Evolutionary conservation across 1,140 invertebrate genomes (phyloP).

Genomic region (Frieseomelitta varia): DNA sequence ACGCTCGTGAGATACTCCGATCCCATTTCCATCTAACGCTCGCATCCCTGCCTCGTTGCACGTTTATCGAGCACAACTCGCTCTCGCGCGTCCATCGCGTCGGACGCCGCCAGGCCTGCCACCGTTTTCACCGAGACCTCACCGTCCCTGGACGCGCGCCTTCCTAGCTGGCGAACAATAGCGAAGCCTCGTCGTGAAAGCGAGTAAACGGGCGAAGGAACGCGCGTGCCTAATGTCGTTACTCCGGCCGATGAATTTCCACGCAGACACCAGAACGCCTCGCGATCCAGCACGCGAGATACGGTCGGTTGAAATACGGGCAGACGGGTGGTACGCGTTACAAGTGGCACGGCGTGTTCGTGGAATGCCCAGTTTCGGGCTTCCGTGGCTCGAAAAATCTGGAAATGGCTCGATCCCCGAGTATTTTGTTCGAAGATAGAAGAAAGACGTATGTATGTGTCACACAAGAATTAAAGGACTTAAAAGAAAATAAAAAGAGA

Average conservation of each 20-base stretch:
- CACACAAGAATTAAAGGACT: too few relatives aligned
- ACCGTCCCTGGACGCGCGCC: too few relatives aligned
- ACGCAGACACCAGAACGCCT: conserved; percentile 6
- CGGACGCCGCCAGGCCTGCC: neutral
- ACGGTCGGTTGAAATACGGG: conserved; percentile 15
- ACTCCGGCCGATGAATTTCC: conserved; percentile 22
- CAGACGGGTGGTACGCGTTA: neutral
- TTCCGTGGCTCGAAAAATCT: too few relatives aligned
- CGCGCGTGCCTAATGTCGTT: conserved; percentile 43
- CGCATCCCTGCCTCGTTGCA: neutral
- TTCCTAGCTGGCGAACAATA: neutral
- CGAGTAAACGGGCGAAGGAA: neutral
- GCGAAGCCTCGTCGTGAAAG: neutral
- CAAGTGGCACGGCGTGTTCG: neutral
- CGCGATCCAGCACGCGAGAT: conserved; percentile 27
- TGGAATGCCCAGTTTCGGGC: neutral
- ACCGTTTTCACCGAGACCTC: neutral
- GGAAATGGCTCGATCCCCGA: too few relatives aligned
- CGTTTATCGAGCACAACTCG: conserved; percentile 7
- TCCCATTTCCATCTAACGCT: too few relatives aligned
- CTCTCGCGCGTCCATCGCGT: neutral
- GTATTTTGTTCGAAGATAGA: too few relatives aligned
- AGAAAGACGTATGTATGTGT: too few relatives aligned
- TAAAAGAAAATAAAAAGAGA: too few relatives aligned
- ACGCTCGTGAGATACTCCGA: too few relatives aligned